A percentile compares a stretch with the other conserved stretches of the same genome.
These are phyloP conservation scores for Noctua pronuba DNA, from an alignment of 2,888 invertebrate species.

Conservation along the genomic window DNA sequence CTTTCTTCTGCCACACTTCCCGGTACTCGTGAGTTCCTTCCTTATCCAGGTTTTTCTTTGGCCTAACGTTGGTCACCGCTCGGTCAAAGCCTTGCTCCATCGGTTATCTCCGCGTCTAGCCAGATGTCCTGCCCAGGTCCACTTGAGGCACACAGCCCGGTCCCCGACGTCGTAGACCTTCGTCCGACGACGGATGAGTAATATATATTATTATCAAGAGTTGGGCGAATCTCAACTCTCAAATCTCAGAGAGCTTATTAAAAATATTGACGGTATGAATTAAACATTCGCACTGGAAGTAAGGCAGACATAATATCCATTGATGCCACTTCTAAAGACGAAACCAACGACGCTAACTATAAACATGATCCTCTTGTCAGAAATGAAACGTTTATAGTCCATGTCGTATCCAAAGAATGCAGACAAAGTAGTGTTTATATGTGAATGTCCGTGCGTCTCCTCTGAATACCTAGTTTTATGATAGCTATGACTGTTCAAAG, in stretches of 20 bases:
- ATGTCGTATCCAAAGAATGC: slow-evolving; percentile 5
- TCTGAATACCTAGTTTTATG: slow-evolving; percentile 27
- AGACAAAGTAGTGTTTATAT: slow-evolving; percentile 5
- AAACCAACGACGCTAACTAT: slow-evolving; percentile 13
- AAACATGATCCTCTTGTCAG: slow-evolving; percentile 14
- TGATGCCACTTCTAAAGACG: slow-evolving; percentile 6
- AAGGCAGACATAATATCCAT: not conserved
- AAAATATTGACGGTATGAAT: not conserved
- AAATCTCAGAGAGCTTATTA: no score
- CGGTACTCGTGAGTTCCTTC: no score
- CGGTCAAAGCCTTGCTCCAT: no score
- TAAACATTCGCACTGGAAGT: not conserved
- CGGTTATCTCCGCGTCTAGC: no score
- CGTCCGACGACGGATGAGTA: not conserved
- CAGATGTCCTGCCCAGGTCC: not conserved
- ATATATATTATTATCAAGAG: not conserved
- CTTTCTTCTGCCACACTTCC: no score
- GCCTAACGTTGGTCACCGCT: no score
- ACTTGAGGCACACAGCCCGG: not conserved
- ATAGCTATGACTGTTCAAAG: slow-evolving; percentile 7
- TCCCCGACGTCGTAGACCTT: not conserved
- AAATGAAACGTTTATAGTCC: slow-evolving; percentile 12
- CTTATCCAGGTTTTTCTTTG: no score
- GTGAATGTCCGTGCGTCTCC: not conserved
- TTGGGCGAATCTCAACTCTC: no score